Percentiles rank a stretch among this genome's conserved stretches.
phyloP scores from a whole-genome alignment of 2,113 vertebrate species.

The Dissostichus mawsoni region DNA sequence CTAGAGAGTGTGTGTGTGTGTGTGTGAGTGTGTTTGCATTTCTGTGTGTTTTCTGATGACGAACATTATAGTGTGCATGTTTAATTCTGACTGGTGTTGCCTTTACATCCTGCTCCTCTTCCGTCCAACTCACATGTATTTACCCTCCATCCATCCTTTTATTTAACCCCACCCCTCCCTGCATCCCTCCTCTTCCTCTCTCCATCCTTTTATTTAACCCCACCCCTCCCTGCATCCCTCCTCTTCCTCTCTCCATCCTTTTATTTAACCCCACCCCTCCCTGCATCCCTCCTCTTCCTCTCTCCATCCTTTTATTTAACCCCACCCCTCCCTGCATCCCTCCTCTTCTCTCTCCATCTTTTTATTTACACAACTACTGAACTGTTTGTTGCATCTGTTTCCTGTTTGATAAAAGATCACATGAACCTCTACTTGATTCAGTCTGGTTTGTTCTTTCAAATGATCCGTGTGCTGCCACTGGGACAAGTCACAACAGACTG shows the following conservation, averaged over 20 bases:
- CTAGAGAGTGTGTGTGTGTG: slow-evolving; percentile 11
- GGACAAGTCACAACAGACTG: slow-evolving; percentile 26
- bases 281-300: slow-evolving; percentile 8
- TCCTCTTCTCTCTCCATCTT: slow-evolving; percentile 9
- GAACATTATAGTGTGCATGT: slow-evolving; percentile 37
- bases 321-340: slow-evolving; percentile 7
- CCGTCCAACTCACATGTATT: slow-evolving; percentile 34
- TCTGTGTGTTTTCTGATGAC: background rate
- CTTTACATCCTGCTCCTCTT: slow-evolving; percentile 25
- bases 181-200: slow-evolving; percentile 6
- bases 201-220: slow-evolving; percentile 7
- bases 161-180: slow-evolving; percentile 21
- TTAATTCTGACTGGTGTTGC: slow-evolving; percentile 43
- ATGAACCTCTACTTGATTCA: slow-evolving; percentile 42
- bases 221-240: slow-evolving; percentile 10
- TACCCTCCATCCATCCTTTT: background rate
- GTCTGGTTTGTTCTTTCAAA: slow-evolving; percentile 58
- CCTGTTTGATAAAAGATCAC: slow-evolving; percentile 56
- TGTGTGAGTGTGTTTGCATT: background rate
- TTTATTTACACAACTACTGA: slow-evolving; percentile 14
- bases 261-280: slow-evolving; percentile 21
- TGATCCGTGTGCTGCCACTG: slow-evolving; percentile 25
- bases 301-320: slow-evolving; percentile 10
- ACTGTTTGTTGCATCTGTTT: slow-evolving; percentile 43
- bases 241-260: background rate